Evolutionary conservation across 2,113 vertebrate genomes (phyloP).

Genomic region (Paramisgurnus dabryanus): DNA sequence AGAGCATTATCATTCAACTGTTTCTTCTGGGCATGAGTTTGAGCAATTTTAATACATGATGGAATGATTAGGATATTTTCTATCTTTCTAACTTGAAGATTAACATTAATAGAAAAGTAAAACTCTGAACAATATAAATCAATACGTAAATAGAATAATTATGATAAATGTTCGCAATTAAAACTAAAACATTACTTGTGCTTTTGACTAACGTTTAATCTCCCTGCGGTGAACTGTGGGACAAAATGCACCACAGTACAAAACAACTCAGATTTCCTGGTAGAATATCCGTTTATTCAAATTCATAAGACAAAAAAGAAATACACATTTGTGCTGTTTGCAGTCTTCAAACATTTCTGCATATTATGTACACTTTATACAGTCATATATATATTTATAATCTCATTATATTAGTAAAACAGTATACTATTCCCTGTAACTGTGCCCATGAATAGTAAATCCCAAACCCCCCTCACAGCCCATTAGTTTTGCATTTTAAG

Average conservation of each 20-base stretch:
- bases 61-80: slow-evolving; percentile 4
- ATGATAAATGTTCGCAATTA: too few relatives aligned
- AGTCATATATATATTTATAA: slow-evolving; percentile 53
- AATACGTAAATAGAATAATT: slow-evolving; percentile 33
- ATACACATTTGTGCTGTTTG: slow-evolving; percentile 79
- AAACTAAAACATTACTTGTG: background rate
- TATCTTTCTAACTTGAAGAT: slow-evolving; percentile 34
- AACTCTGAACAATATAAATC: slow-evolving; percentile 55
- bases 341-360: slow-evolving; percentile 68
- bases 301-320: slow-evolving; percentile 70
- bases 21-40: background rate
- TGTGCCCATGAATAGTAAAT: slow-evolving; percentile 68
- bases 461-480: slow-evolving; percentile 37
- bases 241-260: background rate
- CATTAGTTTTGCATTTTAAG: slow-evolving; percentile 61
- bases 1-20: slow-evolving; percentile 1
- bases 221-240: background rate
- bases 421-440: slow-evolving; percentile 58
- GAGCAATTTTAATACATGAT: slow-evolving; percentile 10
- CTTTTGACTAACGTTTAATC: background rate
- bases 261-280: slow-evolving; percentile 61
- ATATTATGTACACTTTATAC: slow-evolving; percentile 73
- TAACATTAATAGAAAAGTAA: slow-evolving; percentile 45
- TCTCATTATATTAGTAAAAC: slow-evolving; percentile 66
- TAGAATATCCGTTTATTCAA: slow-evolving; percentile 78